Evolutionary conservation across 2,113 vertebrate genomes (phyloP).

Genomic region (Tragelaphus scriptus): DNA sequence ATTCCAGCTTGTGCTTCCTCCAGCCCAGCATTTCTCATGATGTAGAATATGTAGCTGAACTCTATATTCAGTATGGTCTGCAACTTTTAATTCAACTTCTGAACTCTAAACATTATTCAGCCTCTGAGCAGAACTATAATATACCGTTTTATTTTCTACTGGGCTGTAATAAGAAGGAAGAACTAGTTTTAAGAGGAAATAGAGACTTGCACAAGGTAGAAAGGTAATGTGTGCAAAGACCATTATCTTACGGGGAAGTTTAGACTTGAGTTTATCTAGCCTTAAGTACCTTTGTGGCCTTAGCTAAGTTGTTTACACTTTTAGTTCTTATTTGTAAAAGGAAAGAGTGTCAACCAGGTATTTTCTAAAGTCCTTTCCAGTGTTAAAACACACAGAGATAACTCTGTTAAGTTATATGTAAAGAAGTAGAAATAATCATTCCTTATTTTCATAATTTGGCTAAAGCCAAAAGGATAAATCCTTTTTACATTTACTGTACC

Average conservation of each 20-base stretch:
- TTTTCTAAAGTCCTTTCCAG: background rate
- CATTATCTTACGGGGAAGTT: background rate
- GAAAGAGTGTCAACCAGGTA: background rate
- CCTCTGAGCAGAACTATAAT: background rate
- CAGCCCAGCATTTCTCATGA: too few relatives aligned
- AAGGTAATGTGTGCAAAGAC: background rate
- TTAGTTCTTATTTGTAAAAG: background rate
- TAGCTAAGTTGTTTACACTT: background rate
- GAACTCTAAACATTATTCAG: background rate
- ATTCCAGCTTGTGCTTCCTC: too few relatives aligned
- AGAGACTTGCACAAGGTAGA: background rate
- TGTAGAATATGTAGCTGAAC: background rate
- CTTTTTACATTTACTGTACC: background rate
- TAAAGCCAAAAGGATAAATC: background rate
- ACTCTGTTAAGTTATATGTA: background rate
- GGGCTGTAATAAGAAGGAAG: background rate
- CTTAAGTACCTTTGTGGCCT: background rate
- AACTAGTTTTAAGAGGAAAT: conserved; percentile 1
- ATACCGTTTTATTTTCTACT: background rate
- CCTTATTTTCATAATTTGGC: background rate
- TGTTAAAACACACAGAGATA: background rate
- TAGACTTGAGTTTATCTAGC: background rate
- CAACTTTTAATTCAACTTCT: background rate
- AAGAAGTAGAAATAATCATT: background rate
- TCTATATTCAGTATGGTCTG: background rate